Percentiles rank a stretch among this genome's conserved stretches.
Conservation (phyloP, 2,113 vertebrate genomes). For the Rhizomys pruinosus region DNA sequence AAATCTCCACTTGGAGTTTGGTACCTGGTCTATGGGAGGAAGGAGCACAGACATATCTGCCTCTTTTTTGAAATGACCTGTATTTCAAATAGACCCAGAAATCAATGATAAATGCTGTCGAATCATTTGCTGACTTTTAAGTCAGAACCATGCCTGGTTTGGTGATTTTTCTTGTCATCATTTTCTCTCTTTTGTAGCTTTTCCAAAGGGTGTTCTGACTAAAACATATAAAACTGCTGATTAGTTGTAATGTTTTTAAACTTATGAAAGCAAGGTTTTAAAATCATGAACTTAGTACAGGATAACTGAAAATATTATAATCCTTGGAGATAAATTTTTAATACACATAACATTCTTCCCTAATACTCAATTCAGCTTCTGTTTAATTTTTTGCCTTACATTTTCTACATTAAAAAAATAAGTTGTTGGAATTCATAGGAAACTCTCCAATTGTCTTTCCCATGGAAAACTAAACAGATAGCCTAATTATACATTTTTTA, state of each 20-base stretch:
- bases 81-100: background rate
- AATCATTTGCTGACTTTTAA: background rate
- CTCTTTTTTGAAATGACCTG: background rate
- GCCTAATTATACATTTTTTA: constrained; percentile 72
- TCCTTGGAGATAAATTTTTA: constrained; percentile 40
- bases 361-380: constrained; percentile 23
- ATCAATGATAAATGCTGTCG: background rate
- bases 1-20: background rate
- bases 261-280: constrained; percentile 28
- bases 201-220: background rate
- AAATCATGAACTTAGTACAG: background rate
- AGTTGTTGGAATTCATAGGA: background rate
- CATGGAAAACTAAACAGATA: constrained; percentile 69
- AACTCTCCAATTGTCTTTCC: constrained; percentile 42
- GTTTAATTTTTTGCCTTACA: constrained; percentile 3
- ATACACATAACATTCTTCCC: background rate
- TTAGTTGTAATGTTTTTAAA: background rate
- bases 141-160: background rate
- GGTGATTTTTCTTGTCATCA: background rate
- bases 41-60: background rate
- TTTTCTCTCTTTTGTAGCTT: background rate
- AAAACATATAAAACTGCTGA: constrained; percentile 5
- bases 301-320: constrained; percentile 21
- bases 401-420: constrained; percentile 48
- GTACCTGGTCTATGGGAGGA: background rate